A percentile compares a stretch with the other conserved stretches of the same genome.
Conservation (phyloP, 2,113 vertebrate genomes). For the Felis catus region DNA sequence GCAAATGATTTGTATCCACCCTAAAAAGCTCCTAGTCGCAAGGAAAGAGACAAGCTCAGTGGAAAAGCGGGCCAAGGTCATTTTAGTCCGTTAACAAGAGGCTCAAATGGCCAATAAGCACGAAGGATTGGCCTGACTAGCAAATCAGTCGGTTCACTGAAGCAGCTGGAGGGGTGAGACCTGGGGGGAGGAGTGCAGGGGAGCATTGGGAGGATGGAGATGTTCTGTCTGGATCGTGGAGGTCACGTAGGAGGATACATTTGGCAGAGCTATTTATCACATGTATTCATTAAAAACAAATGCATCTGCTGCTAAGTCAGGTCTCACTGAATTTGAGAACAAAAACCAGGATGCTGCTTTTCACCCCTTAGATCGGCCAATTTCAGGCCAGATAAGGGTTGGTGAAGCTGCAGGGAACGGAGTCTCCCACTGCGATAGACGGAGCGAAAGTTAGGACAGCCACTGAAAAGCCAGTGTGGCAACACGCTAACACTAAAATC, state of each 20-base stretch:
- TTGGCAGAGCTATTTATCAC: neutral
- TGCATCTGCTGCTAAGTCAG: too few relatives aligned
- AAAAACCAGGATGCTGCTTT: neutral
- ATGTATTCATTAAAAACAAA: too few relatives aligned
- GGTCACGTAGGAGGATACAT: neutral
- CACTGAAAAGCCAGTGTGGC: fast-evolving
- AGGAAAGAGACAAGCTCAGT: neutral
- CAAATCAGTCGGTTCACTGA: neutral
- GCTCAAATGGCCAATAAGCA: neutral
- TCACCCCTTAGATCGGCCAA: neutral
- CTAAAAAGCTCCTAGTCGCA: too few relatives aligned
- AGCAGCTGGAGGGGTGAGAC: too few relatives aligned
- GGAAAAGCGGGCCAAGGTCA: neutral
- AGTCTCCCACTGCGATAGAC: too few relatives aligned
- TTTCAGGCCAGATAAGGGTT: neutral
- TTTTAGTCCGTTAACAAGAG: neutral
- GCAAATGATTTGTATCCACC: neutral
- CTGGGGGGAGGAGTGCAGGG: neutral
- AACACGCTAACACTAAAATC: neutral
- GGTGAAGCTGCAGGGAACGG: neutral
- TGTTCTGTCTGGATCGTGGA: neutral
- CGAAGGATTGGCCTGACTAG: neutral
- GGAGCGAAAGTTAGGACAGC: neutral
- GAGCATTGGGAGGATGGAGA: fast-evolving
- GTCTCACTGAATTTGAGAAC: neutral